Evolutionary conservation across 2,888 invertebrate species (phyloP).

Genomic region (Pseudanteris insignis): DNA sequence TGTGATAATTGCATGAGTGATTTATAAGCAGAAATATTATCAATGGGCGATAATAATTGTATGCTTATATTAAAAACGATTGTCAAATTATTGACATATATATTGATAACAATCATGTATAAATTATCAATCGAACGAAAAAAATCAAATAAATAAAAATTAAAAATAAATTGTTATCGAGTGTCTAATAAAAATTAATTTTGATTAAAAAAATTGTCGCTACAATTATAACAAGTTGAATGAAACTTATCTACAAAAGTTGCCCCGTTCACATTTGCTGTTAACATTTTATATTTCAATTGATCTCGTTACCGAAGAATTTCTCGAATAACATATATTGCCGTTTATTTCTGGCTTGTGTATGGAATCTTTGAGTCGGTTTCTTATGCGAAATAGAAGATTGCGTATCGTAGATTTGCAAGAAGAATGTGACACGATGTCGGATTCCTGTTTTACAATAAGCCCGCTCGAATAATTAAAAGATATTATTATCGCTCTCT

Average conservation of each 20-base stretch:
- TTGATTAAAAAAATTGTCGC: no score
- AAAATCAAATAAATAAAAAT: no score
- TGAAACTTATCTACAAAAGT: constrained; percentile 28
- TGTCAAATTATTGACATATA: no score
- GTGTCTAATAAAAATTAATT: no score
- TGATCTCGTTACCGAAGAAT: constrained; percentile 34
- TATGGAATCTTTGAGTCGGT: constrained; percentile 20
- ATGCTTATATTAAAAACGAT: no score
- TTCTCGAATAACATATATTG: constrained; percentile 36
- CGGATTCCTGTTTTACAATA: constrained; percentile 9
- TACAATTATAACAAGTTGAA: constrained; percentile 28
- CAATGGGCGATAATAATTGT: no score
- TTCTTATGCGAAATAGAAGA: constrained; percentile 22
- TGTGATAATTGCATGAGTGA: no score
- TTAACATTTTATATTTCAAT: constrained; percentile 41
- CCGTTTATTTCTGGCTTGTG: constrained; percentile 22
- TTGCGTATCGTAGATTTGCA: constrained; percentile 15
- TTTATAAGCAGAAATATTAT: no score
- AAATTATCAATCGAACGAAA: no score
- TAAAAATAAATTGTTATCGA: no score
- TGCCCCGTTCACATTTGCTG: constrained; percentile 23
- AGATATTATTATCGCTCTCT: background rate
- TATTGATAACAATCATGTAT: no score
- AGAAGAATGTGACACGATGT: no score
- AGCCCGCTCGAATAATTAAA: constrained; percentile 17